Evolutionary conservation across 2,888 invertebrate genomes (phyloP), one percentile per base, ranked within the genome.

Genomic region (Cosmia trapezina): DNA sequence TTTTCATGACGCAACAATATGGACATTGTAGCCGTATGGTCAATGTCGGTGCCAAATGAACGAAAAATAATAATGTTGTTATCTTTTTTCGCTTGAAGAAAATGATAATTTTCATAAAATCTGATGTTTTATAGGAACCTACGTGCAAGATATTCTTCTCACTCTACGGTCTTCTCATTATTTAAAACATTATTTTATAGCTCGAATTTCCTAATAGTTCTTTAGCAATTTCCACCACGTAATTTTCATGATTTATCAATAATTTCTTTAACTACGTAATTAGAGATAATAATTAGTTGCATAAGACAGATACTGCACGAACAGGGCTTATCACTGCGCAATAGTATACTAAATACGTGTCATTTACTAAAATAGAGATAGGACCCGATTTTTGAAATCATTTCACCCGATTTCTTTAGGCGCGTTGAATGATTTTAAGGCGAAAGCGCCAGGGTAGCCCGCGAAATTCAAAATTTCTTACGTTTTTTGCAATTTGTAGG

Each of bases 261-360:
- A 83, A 66, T 87, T 88, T 87, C 85, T 87, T 73, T 79, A 49
- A 64, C 63, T 71, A 69, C 77, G 81, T 80, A 74, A 84, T 83
- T 76, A 86, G 43, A 83, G 81, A 81, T 73, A 77, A 83, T 82
- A 73, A 71, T 57, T 47, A 45, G 45, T 85, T 85, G 70, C 80
- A 57, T 82, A 77, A 76, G 69, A 65, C 17, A 80, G 86, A 86
- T 86, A 86, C 78, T 87, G 89, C 90, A 90, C 90, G 89, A 76
- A 88, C 80, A 65, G 22, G 12, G 19, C 61, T 85, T 87, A 89
- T 88, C 87, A 88, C 80, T 88, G 81, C 84, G 89, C 85, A 90
- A 87, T 75, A 41, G 22, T 17, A 59, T 78, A 88, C 22, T 14
- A 43, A 79, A 53, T 78, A 75, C 91, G 90, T 89, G 91, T 75